phyloP scores from a whole-genome alignment of 2,113 vertebrate species.

The Morone chrysops region DNA sequence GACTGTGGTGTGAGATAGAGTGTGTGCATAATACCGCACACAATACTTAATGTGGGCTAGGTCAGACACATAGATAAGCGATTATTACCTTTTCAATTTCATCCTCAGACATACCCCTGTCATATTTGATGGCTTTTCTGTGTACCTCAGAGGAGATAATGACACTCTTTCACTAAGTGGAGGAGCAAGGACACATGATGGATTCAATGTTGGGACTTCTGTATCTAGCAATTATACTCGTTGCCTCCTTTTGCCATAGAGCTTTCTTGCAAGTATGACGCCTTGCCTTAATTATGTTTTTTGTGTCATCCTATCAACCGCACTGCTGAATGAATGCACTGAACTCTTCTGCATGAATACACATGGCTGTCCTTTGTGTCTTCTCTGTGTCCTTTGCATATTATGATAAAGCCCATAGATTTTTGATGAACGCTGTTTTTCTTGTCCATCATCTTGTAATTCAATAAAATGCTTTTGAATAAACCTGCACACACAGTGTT shows the following conservation, averaged over 20 bases:
- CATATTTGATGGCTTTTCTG: conserved; percentile 54
- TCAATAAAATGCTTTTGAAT: not conserved
- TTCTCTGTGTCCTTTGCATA: not conserved
- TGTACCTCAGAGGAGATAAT: conserved; percentile 56
- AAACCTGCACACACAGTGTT: not conserved
- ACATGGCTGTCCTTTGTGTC: not conserved
- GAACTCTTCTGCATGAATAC: conserved; percentile 1
- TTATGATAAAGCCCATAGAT: not conserved
- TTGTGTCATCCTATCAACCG: not conserved
- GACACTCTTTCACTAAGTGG: conserved; percentile 41
- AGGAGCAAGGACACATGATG: conserved; percentile 43
- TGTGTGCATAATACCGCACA: not conserved
- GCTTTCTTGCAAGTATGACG: not conserved
- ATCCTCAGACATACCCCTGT: conserved; percentile 39
- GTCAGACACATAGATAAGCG: conserved; percentile 34
- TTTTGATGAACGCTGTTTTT: not conserved
- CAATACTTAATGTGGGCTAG: not conserved
- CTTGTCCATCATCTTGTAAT: not conserved
- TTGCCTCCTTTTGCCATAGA: not conserved
- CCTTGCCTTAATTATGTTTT: conserved; percentile 21
- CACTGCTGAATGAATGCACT: not conserved
- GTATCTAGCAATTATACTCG: not conserved
- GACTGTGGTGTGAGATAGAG: not conserved
- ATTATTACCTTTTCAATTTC: conserved; percentile 62
- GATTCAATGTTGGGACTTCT: conserved; percentile 29